A percentile compares a stretch with the other conserved stretches of the same genome.
Evolutionary conservation across 2,888 invertebrate species (phyloP).

Genomic region (Graphium colonna): DNA sequence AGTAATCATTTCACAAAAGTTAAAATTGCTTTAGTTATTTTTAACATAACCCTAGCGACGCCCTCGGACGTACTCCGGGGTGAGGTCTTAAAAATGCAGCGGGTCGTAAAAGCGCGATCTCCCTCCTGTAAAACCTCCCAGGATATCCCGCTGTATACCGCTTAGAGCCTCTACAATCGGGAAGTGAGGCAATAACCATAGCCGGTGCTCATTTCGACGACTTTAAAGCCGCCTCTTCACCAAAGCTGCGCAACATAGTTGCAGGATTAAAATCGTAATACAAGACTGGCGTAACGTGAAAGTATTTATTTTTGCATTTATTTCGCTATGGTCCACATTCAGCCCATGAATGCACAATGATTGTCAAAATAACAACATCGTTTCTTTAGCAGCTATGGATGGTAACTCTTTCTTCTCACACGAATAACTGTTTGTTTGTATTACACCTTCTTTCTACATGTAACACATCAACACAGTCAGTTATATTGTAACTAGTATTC

Average conservation of each 20-base stretch:
- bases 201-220: slow-evolving; percentile 32
- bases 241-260: background rate
- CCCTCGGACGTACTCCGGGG: background rate
- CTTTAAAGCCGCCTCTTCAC: slow-evolving; percentile 27
- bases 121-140: too few relatives aligned
- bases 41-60: background rate
- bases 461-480: too few relatives aligned
- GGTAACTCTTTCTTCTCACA: too few relatives aligned
- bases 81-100: slow-evolving; percentile 28
- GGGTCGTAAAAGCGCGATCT: slow-evolving; percentile 51
- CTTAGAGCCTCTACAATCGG: slow-evolving; percentile 29
- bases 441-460: too few relatives aligned
- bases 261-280: background rate
- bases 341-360: too few relatives aligned
- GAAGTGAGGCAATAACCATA: slow-evolving; percentile 41
- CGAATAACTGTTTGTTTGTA: too few relatives aligned
- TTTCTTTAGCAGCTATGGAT: too few relatives aligned
- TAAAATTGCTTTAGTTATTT: background rate
- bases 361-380: too few relatives aligned
- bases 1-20: background rate
- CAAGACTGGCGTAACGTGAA: background rate
- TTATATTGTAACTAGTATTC: too few relatives aligned
- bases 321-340: background rate
- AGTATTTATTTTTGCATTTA: too few relatives aligned
- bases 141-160: slow-evolving; percentile 49